Base-by-base conservation (phyloP, 2,797 vertebrate genomes). In the Xiphophorus birchmanni region DNA sequence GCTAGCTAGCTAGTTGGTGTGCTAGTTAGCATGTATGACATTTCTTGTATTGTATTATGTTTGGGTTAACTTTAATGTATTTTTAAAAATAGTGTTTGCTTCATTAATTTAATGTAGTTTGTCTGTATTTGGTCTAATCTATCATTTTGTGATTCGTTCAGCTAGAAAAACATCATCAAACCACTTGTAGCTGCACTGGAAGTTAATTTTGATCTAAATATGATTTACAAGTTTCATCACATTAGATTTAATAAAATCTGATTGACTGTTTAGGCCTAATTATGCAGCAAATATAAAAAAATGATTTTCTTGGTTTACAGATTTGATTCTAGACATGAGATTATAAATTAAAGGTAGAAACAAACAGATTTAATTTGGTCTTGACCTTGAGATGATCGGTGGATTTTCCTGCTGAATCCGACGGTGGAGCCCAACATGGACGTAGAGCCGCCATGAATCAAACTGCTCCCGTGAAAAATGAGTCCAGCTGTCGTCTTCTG, bases 391-490 rank as follows among this genome's bases (percentile, higher is more conserved):
- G 8, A 23, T 0, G 37, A 86, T 78, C 63, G 65, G 29, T n/a
- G 80, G 77, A 80, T 60, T 32, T 12, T 23, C 10, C 35, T 0
- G 0, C 74, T 15, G 71, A 18, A 6, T 52, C 29, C 5, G 21
- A 23, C 4, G 0, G 15, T 58, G 71, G 80, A 77, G 79, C 76
- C 32, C 26, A 67, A 71, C 45, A 23, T 54, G 78, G 83, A 77
- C 35, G 47, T 76, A 26, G 37, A 84, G 67, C 84, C 17, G 29
- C 0, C 87, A 77, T 90, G 81, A 89, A 90, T 91, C 86, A 84
- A 77, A 54, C 81, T 4, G 50, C 63, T 40, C 4, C 42, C 8
- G 3, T 85, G 89, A 92, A 56, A 79, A 83, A 88, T 54, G 74
- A 54, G 69, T 87, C 72, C 76, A 42, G 77, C 72, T 73, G 84